A percentile compares a stretch with the other conserved stretches of the same genome.
Evolutionary conservation across 2,888 invertebrate genomes (phyloP).

Genomic region (Pollenia griseotomentosa): DNA sequence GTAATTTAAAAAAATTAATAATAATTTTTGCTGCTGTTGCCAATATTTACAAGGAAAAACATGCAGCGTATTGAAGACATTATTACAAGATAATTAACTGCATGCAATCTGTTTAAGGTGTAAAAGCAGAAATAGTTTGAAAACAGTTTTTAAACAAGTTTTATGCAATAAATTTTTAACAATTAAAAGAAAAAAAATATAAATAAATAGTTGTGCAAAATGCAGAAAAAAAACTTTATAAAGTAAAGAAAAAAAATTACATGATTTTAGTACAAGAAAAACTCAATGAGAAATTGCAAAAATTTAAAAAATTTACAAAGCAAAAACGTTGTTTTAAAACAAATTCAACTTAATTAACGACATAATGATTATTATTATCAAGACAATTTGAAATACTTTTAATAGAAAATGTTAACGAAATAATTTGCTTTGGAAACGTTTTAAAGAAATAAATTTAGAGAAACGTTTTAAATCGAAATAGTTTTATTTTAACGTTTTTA

Average conservation of each 20-base stretch:
- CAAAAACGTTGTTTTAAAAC: not conserved
- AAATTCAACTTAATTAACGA: too few species aligned
- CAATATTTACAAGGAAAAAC: slow-evolving; percentile 54
- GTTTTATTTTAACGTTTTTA: too few species aligned
- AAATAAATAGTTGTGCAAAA: slow-evolving; percentile 57
- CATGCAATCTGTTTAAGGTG: slow-evolving; percentile 66
- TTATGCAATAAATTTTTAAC: slow-evolving; percentile 67
- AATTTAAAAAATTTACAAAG: slow-evolving; percentile 2
- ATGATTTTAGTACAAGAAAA: slow-evolving; percentile 6
- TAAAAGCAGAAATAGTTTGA: slow-evolving; percentile 48
- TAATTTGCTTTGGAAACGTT: too few species aligned
- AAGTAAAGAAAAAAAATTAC: slow-evolving; percentile 19
- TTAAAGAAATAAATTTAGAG: too few species aligned
- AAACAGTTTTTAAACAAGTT: slow-evolving; percentile 56
- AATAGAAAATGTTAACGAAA: too few species aligned
- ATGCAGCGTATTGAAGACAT: slow-evolving; percentile 52
- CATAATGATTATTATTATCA: too few species aligned
- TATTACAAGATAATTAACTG: slow-evolving; percentile 68
- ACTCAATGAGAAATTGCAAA: slow-evolving; percentile 1
- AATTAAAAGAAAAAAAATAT: slow-evolving; percentile 57
- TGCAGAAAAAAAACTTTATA: slow-evolving; percentile 2
- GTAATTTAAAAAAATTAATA: slow-evolving; percentile 38
- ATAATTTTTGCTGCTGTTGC: not conserved
- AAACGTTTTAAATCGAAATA: too few species aligned
- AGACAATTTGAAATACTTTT: too few species aligned